These are phyloP conservation scores for Drosophila saltans DNA, from an alignment of 1,140 invertebrate genomes.

Conservation along the genomic window DNA sequence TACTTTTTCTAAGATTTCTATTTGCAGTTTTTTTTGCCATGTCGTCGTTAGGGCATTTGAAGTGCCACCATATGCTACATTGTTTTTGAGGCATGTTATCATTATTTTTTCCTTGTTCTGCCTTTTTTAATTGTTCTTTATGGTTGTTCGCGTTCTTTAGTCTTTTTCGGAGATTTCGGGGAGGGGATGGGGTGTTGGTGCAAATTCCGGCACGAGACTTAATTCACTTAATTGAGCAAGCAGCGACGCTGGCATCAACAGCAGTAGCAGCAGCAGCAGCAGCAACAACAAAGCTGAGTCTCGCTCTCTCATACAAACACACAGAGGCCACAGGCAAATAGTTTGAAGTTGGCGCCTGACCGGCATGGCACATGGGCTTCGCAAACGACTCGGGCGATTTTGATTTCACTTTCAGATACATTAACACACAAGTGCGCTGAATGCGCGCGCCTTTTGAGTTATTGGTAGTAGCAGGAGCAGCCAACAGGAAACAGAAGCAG, in stretches of 20 bases:
- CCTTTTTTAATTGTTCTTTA: slow-evolving; percentile 52
- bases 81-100: slow-evolving; percentile 24
- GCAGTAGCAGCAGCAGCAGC: neutral
- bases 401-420: slow-evolving; percentile 67
- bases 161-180: slow-evolving; percentile 30
- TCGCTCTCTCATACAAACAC: neutral
- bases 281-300: neutral
- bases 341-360: slow-evolving; percentile 50
- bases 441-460: slow-evolving; percentile 62
- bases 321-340: slow-evolving; percentile 38
- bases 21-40: neutral
- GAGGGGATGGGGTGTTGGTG: slow-evolving; percentile 27
- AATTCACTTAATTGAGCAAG: slow-evolving; percentile 65
- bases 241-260: slow-evolving; percentile 29
- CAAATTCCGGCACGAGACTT: slow-evolving; percentile 67
- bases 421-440: slow-evolving; percentile 54
- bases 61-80: slow-evolving; percentile 7
- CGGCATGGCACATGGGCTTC: slow-evolving; percentile 16
- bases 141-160: slow-evolving; percentile 35
- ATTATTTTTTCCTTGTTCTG: slow-evolving; percentile 20
- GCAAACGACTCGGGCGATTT: slow-evolving; percentile 32
- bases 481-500: slow-evolving; percentile 12
- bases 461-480: slow-evolving; percentile 46
- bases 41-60: slow-evolving; percentile 24
- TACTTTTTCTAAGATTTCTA: neutral